Evolutionary conservation across 2,888 invertebrate species (phyloP).

Genomic region (Halictus quadricinctus): DNA sequence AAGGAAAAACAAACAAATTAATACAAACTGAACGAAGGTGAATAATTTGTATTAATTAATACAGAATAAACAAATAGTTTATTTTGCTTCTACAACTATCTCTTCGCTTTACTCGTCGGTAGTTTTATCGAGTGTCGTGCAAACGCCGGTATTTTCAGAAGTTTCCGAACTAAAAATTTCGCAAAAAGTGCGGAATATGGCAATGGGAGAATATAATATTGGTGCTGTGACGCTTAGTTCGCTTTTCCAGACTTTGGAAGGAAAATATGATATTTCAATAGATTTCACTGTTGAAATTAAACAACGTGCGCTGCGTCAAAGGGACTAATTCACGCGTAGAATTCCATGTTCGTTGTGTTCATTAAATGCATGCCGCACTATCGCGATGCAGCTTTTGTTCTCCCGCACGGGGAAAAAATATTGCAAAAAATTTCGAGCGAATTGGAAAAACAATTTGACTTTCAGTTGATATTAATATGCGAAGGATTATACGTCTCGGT

Average conservation of each 20-base stretch:
- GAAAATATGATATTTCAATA: constrained; percentile 3
- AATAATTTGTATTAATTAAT: not conserved
- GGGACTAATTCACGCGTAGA: not conserved
- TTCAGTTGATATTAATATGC: not conserved
- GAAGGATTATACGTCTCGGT: not conserved
- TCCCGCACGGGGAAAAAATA: not conserved
- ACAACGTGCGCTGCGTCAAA: not conserved
- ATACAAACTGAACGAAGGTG: not conserved
- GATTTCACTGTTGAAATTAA: not conserved
- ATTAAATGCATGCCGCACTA: not conserved
- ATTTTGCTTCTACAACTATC: not conserved
- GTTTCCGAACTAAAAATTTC: not conserved
- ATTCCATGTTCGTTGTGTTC: not conserved
- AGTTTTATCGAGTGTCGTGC: not conserved
- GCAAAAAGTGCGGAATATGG: not conserved
- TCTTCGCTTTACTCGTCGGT: not conserved
- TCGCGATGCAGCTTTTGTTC: not conserved
- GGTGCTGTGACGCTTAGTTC: not conserved
- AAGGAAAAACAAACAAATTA: not conserved
- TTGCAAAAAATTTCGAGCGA: not conserved
- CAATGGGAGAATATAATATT: not conserved
- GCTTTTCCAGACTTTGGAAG: not conserved
- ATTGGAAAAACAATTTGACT: not conserved
- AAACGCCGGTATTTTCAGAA: not conserved
- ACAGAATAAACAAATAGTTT: not conserved